Evolutionary conservation across 2,888 invertebrate species (phyloP).

Genomic region (Plebejus anna): DNA sequence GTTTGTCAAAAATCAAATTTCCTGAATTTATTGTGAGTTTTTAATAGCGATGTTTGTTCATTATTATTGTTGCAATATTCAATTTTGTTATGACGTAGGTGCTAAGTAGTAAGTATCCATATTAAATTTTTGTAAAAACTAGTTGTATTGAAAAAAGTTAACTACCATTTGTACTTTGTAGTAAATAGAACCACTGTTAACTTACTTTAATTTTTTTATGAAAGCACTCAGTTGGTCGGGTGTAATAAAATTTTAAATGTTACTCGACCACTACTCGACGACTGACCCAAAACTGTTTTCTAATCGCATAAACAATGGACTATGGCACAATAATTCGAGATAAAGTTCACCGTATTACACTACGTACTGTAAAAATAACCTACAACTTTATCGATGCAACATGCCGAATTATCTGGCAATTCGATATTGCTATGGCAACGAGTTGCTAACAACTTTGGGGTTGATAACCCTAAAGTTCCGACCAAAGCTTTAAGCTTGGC

Average conservation of each 20-base stretch:
- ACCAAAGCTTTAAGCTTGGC: neutral
- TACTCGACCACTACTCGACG: neutral
- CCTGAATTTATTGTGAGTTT: neutral
- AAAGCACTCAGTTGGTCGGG: neutral
- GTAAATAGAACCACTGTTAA: neutral
- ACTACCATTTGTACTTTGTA: neutral
- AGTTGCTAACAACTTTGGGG: conserved; percentile 56
- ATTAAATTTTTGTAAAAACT: too few relatives aligned
- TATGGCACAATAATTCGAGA: conserved; percentile 7
- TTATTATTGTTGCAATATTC: too few relatives aligned
- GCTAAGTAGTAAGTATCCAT: too few relatives aligned
- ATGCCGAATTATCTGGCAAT: conserved; percentile 49
- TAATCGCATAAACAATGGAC: conserved; percentile 5
- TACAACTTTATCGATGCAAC: conserved; percentile 6
- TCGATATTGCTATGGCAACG: conserved; percentile 71
- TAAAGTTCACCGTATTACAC: conserved; percentile 12
- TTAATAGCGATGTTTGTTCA: too few relatives aligned
- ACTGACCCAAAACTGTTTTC: conserved; percentile 18
- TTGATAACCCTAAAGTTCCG: conserved; percentile 25
- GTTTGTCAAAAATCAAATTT: too few relatives aligned
- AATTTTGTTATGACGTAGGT: too few relatives aligned
- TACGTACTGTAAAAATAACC: neutral
- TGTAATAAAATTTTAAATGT: neutral
- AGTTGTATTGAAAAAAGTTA: too few relatives aligned
- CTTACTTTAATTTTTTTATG: neutral